Conservation (phyloP, 2,797 vertebrate genomes). For the Synaphobranchus kaupii region DNA sequence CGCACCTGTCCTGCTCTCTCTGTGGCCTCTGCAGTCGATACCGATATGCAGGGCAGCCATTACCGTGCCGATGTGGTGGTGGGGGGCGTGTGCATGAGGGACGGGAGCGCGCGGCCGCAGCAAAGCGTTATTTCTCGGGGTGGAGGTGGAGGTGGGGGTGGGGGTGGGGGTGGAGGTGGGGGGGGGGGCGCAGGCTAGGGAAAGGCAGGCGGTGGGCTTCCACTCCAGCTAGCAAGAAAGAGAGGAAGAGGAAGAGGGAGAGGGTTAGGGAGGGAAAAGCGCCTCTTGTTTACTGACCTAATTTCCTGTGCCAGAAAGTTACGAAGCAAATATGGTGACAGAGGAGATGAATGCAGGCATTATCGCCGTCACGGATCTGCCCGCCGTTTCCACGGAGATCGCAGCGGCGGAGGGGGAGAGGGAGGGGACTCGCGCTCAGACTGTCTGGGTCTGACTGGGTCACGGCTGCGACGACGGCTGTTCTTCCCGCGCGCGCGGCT, state of each 20-base stretch:
- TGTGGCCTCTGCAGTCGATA: neutral
- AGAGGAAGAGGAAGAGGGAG: neutral
- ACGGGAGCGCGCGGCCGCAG: neutral
- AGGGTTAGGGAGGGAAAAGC: constrained; percentile 42
- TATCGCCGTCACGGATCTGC: constrained; percentile 11
- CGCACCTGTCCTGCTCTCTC: neutral
- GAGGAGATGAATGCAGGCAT: constrained; percentile 20
- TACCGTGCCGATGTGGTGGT: neutral
- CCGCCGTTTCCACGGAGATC: constrained; percentile 49
- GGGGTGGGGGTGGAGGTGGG: constrained; percentile 40
- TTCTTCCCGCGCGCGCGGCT: constrained; percentile 14
- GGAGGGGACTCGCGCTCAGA: constrained; percentile 33
- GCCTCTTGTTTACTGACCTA: constrained; percentile 68
- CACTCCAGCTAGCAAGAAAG: constrained; percentile 37
- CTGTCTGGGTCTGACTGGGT: constrained; percentile 64
- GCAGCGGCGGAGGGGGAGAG: constrained; percentile 53
- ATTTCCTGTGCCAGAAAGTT: constrained; percentile 46
- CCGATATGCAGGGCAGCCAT: constrained; percentile 5
- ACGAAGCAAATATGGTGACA: constrained; percentile 36
- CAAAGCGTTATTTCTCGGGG: constrained; percentile 55
- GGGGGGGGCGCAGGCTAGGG: constrained; percentile 45
- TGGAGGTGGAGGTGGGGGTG: constrained; percentile 42
- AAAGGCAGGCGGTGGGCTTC: constrained; percentile 50
- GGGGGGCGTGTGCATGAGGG: neutral
- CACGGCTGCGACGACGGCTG: constrained; percentile 60